These are phyloP conservation scores for Hippocampus barbouri DNA, from an alignment of 2,113 vertebrate species.

Conservation along the genomic window DNA sequence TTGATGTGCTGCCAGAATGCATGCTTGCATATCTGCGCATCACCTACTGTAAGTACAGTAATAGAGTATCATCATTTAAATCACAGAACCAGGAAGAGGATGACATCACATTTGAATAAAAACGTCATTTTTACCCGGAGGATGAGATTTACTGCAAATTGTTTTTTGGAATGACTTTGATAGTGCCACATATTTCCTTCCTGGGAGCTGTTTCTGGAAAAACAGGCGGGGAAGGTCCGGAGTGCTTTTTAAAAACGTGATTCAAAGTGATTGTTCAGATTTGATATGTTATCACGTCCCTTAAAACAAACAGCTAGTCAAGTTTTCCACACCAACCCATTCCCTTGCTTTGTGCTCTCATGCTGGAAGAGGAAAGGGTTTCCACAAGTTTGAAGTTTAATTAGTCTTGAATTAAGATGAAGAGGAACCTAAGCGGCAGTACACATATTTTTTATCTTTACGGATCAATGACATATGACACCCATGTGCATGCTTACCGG, in stretches of 20 bases:
- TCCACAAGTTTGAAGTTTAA: no score
- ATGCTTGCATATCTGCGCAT: background rate
- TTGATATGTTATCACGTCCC: background rate
- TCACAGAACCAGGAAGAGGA: conserved; percentile 17
- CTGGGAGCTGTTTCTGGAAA: conserved; percentile 2
- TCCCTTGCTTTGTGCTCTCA: no score
- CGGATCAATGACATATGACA: no score
- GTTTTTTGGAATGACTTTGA: conserved; percentile 54
- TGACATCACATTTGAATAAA: conserved; percentile 57
- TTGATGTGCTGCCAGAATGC: conserved; percentile 2
- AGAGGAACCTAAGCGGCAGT: no score
- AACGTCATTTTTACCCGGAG: conserved; percentile 49
- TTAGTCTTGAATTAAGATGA: no score
- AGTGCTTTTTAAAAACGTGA: background rate
- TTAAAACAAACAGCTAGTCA: no score
- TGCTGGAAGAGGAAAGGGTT: no score
- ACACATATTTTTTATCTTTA: no score
- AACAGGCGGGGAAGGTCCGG: background rate
- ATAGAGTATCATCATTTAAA: conserved; percentile 57
- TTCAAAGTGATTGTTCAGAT: background rate
- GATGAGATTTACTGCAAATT: conserved; percentile 59
- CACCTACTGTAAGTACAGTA: conserved; percentile 46
- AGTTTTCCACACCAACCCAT: no score
- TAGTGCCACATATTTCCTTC: conserved; percentile 2
- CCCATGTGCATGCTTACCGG: no score